These are phyloP conservation scores for Sitta europaea DNA, from an alignment of 2,113 vertebrate genomes.

Conservation along the genomic window DNA sequence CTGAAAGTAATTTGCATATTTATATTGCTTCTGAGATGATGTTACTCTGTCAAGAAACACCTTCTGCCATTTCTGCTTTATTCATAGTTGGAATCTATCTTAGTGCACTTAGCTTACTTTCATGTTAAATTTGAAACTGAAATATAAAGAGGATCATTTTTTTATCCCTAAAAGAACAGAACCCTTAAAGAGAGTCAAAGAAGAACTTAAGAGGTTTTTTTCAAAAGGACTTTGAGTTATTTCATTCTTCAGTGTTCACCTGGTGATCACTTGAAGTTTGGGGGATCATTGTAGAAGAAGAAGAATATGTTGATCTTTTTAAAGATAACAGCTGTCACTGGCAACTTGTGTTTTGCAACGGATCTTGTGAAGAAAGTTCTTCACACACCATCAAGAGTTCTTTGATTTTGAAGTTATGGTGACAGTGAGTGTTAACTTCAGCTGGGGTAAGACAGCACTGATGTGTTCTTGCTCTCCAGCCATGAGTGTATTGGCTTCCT, in stretches of 20 bases:
- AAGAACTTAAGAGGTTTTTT: background rate
- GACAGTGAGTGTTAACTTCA: background rate
- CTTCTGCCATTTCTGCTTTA: background rate
- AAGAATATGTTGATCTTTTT: background rate
- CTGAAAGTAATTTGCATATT: background rate
- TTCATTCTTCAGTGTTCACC: background rate
- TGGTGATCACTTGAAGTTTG: background rate
- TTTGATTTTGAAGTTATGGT: background rate
- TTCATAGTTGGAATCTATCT: background rate
- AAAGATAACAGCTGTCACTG: background rate
- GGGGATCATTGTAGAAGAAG: background rate
- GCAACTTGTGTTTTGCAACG: background rate
- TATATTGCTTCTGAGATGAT: background rate
- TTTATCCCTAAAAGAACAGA: background rate
- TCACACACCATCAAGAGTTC: background rate
- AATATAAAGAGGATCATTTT: background rate
- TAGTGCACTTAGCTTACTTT: background rate
- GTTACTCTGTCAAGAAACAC: background rate
- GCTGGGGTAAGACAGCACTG: background rate
- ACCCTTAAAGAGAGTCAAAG: background rate
- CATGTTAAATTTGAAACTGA: background rate
- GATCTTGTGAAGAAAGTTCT: background rate
- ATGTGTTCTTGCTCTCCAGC: background rate
- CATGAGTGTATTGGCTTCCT: fast-evolving
- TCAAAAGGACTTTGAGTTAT: background rate